Base-by-base conservation (phyloP, 2,888 invertebrate species). In the Zeuzera pyrina region DNA sequence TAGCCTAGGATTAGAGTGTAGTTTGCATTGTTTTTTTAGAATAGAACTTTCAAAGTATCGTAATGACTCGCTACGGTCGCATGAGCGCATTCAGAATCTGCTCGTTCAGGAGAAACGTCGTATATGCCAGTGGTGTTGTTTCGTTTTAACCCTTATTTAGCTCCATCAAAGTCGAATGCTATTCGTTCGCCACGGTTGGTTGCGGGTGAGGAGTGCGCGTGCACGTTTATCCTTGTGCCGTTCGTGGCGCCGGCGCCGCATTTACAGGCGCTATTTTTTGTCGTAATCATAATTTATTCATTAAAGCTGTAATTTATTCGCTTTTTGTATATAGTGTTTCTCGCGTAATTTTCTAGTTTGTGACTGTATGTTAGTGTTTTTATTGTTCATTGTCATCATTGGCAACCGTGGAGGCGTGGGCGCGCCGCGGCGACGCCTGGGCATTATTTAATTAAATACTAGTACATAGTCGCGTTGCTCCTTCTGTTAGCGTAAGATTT, bases 51-150 rank as follows among this genome's bases (percentile, higher is more conserved):
- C 72, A 69, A 67, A 70, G 68, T 69, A 77, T 77, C 68, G 68
- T 71, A 72, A 74, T 77, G 69, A 64, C 72, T 77, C 61, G 78
- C 69, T 76, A 78, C 77, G 81, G 79, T 81, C 72, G 74, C 78
- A 70, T 79, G 79, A 73, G 64, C 78, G 76, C 79, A 76, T 78
- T 78, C 68, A 69, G 58, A 63, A 50, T 53, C 53, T 38, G 44
- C 37, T 31, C 49, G 54, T 45, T 47, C 38, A 46, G 34, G 40
- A 38, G 38, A 24, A 72, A 70, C 41, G 71, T 56, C 59, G 45
- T 70, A 74, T 52, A 41, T 45, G 34, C 36, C 31, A 3, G 3
- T n/a, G 11, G 10, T 7, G 5, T 22, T 12, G 7, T 19, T 33
- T 14, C 8, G 16, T 42, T 43, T 28, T 31, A 11, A 56, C 48